Percentiles rank a stretch among this genome's conserved stretches.
Conservation (phyloP, 2,888 invertebrate genomes). For the Melanotus villosus region DNA sequence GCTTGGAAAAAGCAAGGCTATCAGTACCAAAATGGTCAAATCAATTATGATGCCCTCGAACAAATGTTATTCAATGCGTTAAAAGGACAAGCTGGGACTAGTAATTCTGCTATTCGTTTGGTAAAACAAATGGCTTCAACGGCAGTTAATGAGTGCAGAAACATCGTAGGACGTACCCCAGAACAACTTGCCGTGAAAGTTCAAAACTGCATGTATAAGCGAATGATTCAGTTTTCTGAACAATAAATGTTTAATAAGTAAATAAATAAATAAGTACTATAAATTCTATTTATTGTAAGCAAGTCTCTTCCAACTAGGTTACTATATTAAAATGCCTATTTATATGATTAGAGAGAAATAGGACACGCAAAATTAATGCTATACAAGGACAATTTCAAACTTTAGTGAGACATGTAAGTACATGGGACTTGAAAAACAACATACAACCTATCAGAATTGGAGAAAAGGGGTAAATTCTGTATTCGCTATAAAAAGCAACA, state of each 20-base stretch:
- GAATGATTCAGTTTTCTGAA: not conserved
- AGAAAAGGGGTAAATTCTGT: too few relatives aligned
- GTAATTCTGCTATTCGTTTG: not conserved
- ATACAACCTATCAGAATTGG: too few relatives aligned
- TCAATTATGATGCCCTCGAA: constrained; percentile 16
- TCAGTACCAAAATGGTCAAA: not conserved
- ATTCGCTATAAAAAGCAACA: too few relatives aligned
- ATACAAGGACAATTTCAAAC: too few relatives aligned
- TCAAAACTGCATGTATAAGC: constrained; percentile 20
- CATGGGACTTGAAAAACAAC: too few relatives aligned
- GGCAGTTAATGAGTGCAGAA: constrained; percentile 12
- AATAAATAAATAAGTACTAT: not conserved
- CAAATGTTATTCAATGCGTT: not conserved
- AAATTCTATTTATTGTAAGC: too few relatives aligned
- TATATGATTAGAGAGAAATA: too few relatives aligned
- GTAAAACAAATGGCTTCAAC: not conserved
- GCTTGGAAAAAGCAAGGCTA: constrained; percentile 25
- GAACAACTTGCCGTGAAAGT: constrained; percentile 21
- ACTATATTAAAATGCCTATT: too few relatives aligned
- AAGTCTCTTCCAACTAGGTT: too few relatives aligned
- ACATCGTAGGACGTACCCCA: constrained; percentile 13
- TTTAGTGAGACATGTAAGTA: too few relatives aligned
- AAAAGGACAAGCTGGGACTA: not conserved
- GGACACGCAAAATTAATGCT: too few relatives aligned
- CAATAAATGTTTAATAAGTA: not conserved